Percentiles rank a stretch among this genome's conserved stretches.
These are phyloP conservation scores for Drosophila algonquin DNA, from an alignment of 2,888 invertebrate species.

Conservation along the genomic window DNA sequence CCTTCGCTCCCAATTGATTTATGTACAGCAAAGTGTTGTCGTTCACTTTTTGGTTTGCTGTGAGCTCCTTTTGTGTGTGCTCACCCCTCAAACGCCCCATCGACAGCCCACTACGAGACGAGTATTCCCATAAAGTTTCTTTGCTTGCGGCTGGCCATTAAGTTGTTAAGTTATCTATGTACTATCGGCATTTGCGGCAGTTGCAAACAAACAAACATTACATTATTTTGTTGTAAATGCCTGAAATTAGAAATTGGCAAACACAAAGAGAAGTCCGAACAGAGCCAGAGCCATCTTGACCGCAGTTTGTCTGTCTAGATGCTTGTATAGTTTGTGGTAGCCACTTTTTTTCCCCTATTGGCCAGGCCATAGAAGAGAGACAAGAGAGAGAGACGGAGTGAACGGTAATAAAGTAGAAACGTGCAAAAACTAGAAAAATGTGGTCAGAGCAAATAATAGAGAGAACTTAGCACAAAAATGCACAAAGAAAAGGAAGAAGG, in stretches of 20 bases:
- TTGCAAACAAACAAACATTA: conserved; percentile 70
- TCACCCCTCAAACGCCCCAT: neutral
- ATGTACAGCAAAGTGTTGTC: conserved; percentile 62
- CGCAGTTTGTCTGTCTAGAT: conserved; percentile 54
- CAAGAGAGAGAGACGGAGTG: conserved; percentile 39
- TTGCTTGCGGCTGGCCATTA: conserved; percentile 72
- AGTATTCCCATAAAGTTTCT: conserved; percentile 48
- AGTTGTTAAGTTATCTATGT: conserved; percentile 78
- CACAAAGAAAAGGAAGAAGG: conserved; percentile 58
- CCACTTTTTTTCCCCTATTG: conserved; percentile 30
- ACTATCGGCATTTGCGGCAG: conserved; percentile 72
- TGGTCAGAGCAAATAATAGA: conserved; percentile 74
- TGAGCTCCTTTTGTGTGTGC: conserved; percentile 49
- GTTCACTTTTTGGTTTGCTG: conserved; percentile 55
- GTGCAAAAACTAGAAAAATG: conserved; percentile 79
- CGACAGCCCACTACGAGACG: neutral
- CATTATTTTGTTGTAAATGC: conserved; percentile 73
- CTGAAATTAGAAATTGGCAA: conserved; percentile 71
- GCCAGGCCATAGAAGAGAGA: conserved; percentile 61
- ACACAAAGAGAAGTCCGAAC: conserved; percentile 16
- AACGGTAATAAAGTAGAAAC: conserved; percentile 77
- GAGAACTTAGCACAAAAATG: conserved; percentile 57
- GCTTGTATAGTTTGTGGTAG: conserved; percentile 34
- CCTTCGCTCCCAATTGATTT: conserved; percentile 62
- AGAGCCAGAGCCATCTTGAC: conserved; percentile 50